Percentiles rank a stretch among this genome's conserved stretches.
phyloP scores from a whole-genome alignment of 1,140 invertebrate species.

The Philaenus spumarius region DNA sequence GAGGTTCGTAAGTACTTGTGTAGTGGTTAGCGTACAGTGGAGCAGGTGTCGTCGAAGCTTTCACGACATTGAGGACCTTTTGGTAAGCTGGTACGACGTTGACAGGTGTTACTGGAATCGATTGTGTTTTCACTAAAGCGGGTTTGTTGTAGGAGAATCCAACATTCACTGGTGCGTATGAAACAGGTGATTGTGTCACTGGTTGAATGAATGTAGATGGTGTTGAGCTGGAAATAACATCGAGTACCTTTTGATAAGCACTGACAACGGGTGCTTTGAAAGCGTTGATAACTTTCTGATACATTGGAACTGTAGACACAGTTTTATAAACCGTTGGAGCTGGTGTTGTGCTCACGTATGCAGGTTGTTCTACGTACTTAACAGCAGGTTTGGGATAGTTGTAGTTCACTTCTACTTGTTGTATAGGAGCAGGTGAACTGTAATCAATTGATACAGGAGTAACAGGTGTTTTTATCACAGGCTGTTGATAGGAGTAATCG shows the following conservation, averaged over 20 bases:
- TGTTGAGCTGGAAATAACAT: slow-evolving; percentile 12
- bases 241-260: slow-evolving; percentile 16
- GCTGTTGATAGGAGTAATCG: neutral
- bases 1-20: neutral
- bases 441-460: neutral
- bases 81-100: slow-evolving; percentile 6
- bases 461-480: slow-evolving; percentile 1
- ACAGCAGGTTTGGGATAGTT: neutral
- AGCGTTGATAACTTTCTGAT: slow-evolving; percentile 7
- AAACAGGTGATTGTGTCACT: slow-evolving; percentile 1
- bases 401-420: neutral
- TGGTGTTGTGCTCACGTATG: neutral
- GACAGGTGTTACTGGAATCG: neutral
- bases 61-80: slow-evolving; percentile 11
- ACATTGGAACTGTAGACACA: slow-evolving; percentile 4
- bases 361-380: neutral
- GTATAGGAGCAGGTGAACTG: slow-evolving; percentile 7
- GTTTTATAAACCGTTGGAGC: neutral
- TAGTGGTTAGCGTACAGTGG: slow-evolving; percentile 18
- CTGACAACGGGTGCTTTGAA: slow-evolving; percentile 15
- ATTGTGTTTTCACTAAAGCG: slow-evolving; percentile 3
- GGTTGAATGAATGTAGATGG: slow-evolving; percentile 6
- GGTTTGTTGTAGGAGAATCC: slow-evolving; percentile 3
- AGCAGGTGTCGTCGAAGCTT: slow-evolving; percentile 6
- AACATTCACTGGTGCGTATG: slow-evolving; percentile 4